phyloP scores from a whole-genome alignment of 2,113 vertebrate genomes.

The Cinclus cinclus region DNA sequence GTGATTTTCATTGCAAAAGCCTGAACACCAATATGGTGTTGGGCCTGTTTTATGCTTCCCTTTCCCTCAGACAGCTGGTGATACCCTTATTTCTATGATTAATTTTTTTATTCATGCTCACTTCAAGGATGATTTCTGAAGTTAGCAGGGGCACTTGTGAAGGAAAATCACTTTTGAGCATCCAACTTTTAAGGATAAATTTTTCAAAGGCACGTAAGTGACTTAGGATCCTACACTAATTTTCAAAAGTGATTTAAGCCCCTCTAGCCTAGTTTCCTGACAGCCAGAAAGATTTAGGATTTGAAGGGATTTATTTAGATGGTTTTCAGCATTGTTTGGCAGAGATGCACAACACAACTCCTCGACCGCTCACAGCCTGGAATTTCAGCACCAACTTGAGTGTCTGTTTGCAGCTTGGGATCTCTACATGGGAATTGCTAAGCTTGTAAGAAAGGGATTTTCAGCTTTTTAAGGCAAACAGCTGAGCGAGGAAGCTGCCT shows the following conservation, averaged over 20 bases:
- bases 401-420: conserved; percentile 16
- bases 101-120: conserved; percentile 15
- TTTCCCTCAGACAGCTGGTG: conserved; percentile 14
- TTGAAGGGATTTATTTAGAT: conserved; percentile 57
- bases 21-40: background rate
- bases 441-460: conserved; percentile 68
- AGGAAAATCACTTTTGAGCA: background rate
- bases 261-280: conserved; percentile 5
- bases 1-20: background rate
- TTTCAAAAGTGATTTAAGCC: conserved; percentile 41
- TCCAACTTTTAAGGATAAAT: background rate
- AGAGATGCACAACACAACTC: conserved; percentile 12
- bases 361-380: background rate
- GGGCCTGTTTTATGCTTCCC: background rate
- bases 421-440: conserved; percentile 48
- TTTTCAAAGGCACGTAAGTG: conserved; percentile 21
- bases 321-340: conserved; percentile 46
- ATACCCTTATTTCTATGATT: conserved; percentile 4
- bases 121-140: conserved; percentile 14
- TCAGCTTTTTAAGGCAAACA: conserved; percentile 63
- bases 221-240: conserved; percentile 10
- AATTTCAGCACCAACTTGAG: conserved; percentile 47
- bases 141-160: background rate
- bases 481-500: conserved; percentile 49
- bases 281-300: conserved; percentile 62